Conservation (phyloP, 2,888 invertebrate genomes). For the Drosophila formosana region DNA sequence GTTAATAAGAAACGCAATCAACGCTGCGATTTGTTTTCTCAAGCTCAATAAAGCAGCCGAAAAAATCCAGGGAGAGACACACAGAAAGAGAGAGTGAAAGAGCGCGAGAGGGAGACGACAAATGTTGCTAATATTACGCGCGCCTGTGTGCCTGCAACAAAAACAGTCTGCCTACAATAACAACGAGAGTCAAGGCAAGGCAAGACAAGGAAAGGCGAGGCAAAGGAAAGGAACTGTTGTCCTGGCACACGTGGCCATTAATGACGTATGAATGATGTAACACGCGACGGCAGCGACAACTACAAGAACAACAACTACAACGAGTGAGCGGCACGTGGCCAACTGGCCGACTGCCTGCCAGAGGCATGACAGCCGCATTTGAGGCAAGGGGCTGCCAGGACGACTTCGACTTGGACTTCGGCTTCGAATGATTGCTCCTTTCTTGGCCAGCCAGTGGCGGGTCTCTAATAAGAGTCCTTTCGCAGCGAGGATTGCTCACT, state of each 20-base stretch:
- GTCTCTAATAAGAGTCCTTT: constrained; percentile 47
- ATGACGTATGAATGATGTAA: constrained; percentile 86
- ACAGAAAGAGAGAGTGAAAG: not conserved
- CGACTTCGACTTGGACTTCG: not conserved
- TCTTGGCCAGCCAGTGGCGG: constrained; percentile 41
- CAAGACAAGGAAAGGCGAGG: constrained; percentile 12
- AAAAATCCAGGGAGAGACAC: constrained; percentile 4
- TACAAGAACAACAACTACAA: constrained; percentile 13
- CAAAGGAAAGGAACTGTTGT: constrained; percentile 34
- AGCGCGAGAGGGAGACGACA: constrained; percentile 11
- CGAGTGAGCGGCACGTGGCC: constrained; percentile 68
- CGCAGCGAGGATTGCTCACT: constrained; percentile 59
- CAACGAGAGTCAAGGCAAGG: constrained; percentile 36
- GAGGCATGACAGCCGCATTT: constrained; percentile 66
- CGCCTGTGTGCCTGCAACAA: constrained; percentile 64
- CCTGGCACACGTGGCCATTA: constrained; percentile 84
- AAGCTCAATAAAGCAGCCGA: constrained; percentile 69
- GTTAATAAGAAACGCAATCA: constrained; percentile 83
- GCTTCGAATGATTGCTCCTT: constrained; percentile 62
- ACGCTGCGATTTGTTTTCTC: constrained; percentile 83
- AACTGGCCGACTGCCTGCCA: constrained; percentile 60
- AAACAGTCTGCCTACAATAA: constrained; percentile 74
- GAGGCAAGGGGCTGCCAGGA: constrained; percentile 3
- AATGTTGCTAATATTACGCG: constrained; percentile 69
- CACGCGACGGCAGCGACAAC: constrained; percentile 81